Conservation (phyloP, 35 echinoderm and acorn worm genomes). For the Heliocidaris tuberculata region DNA sequence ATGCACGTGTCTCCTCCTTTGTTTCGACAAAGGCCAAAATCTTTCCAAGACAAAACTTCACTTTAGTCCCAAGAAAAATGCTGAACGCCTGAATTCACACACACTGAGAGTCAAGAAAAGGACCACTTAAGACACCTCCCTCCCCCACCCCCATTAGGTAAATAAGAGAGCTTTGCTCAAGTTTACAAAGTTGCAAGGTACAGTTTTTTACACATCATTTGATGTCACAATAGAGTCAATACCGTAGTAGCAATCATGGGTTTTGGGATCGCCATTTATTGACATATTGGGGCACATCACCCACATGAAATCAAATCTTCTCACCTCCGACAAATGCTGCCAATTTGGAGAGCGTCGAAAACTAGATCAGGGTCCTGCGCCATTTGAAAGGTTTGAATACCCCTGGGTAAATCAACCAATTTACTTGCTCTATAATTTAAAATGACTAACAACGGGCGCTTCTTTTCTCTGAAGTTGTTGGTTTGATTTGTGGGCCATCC, state of each 20-base stretch:
- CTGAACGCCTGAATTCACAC: neutral
- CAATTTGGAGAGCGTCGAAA: neutral
- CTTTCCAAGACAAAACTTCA: neutral
- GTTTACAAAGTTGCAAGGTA: slow-evolving; percentile 6
- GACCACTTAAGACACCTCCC: neutral
- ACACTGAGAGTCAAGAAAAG: neutral
- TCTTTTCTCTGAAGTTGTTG: neutral
- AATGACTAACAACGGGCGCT: neutral
- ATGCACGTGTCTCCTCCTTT: neutral
- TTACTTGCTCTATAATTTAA: slow-evolving; percentile 13
- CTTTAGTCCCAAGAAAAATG: neutral
- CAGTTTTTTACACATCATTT: neutral
- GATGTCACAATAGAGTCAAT: slow-evolving; percentile 3
- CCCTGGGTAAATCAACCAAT: neutral
- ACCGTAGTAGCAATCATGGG: neutral
- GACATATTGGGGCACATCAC: neutral
- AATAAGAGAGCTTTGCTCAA: neutral
- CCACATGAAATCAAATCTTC: slow-evolving; percentile 17
- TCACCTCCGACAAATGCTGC: neutral
- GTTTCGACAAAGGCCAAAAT: neutral
- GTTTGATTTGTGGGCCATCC: neutral
- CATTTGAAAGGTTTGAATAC: neutral
- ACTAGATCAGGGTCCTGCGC: neutral
- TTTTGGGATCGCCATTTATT: neutral
- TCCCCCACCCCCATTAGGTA: slow-evolving; percentile 14